A percentile compares a stretch with the other conserved stretches of the same genome.
These are phyloP conservation scores for Lasioglossum villosulum DNA, from an alignment of 2,888 invertebrate genomes.

Conservation along the genomic window DNA sequence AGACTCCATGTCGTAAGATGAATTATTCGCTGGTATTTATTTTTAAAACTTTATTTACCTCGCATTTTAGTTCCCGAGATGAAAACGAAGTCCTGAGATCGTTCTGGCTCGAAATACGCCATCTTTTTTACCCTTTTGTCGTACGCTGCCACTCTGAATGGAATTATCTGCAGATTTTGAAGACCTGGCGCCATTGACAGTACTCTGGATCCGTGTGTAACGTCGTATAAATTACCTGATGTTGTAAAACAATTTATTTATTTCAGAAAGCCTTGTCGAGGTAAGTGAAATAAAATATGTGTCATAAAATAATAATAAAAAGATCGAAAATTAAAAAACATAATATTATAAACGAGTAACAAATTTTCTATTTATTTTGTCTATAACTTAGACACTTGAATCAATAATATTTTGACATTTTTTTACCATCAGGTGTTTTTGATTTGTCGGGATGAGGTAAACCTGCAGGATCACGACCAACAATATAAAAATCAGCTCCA, in stretches of 20 bases:
- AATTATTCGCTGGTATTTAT: no score
- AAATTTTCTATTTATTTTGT: no score
- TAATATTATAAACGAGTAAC: no score
- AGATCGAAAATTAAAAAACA: neutral
- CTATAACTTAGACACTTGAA: neutral
- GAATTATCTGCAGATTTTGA: conserved; percentile 95
- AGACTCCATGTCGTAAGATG: neutral
- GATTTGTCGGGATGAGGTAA: conserved; percentile 93
- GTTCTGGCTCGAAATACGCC: conserved; percentile 95
- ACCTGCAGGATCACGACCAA: conserved; percentile 98
- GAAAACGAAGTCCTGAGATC: conserved; percentile 96
- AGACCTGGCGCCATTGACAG: conserved; percentile 97
- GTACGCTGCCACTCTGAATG: conserved; percentile 98
- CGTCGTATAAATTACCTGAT: conserved; percentile 93
- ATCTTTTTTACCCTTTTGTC: conserved; percentile 92
- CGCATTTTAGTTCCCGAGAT: conserved; percentile 98
- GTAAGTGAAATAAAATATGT: neutral
- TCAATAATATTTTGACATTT: neutral
- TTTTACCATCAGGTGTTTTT: conserved; percentile 86
- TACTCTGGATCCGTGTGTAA: conserved; percentile 95
- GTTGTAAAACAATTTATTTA: neutral
- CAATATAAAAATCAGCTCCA: conserved; percentile 98
- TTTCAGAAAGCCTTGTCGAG: neutral
- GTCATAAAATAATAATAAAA: neutral
- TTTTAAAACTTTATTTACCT: conserved; percentile 83